phyloP scores from a whole-genome alignment of 2,113 vertebrate genomes.

The Dolichallabes microphthalmus region DNA sequence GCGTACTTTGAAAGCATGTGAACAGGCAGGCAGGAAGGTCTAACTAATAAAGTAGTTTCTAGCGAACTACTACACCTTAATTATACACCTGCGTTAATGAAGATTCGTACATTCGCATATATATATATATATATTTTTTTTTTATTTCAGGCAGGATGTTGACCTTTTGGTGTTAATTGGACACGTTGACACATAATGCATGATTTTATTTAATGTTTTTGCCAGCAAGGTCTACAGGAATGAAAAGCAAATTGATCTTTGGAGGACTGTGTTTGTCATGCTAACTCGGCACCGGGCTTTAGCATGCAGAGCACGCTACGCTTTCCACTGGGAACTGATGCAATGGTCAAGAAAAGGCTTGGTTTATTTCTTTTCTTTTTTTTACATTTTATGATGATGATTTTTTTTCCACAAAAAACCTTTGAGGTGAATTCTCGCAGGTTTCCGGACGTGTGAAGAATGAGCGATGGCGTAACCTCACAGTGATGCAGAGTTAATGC shows the following conservation, averaged over 20 bases:
- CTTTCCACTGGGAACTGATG: background rate
- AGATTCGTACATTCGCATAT: constrained; percentile 23
- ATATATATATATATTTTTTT: background rate
- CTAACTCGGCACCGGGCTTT: background rate
- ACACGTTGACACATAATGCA: constrained; percentile 36
- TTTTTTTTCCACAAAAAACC: background rate
- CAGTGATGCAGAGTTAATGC: background rate
- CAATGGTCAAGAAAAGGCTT: background rate
- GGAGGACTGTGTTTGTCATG: background rate
- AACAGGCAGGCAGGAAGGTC: constrained; percentile 59
- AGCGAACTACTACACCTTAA: constrained; percentile 53
- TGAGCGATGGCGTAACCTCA: background rate
- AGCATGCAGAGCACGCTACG: constrained; percentile 8
- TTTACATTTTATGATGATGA: background rate
- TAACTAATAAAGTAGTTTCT: constrained; percentile 46
- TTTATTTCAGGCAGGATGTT: constrained; percentile 11
- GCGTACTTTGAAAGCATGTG: constrained; percentile 7
- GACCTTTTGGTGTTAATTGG: constrained; percentile 33
- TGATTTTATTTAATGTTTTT: background rate
- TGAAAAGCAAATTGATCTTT: background rate
- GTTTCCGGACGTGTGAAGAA: background rate
- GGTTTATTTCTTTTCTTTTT: background rate
- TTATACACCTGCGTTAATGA: constrained; percentile 52
- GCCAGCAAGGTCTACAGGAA: background rate
- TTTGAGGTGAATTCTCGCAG: background rate